Conservation (phyloP, 2,113 vertebrate species). For the Phyllopteryx taeniolatus region DNA sequence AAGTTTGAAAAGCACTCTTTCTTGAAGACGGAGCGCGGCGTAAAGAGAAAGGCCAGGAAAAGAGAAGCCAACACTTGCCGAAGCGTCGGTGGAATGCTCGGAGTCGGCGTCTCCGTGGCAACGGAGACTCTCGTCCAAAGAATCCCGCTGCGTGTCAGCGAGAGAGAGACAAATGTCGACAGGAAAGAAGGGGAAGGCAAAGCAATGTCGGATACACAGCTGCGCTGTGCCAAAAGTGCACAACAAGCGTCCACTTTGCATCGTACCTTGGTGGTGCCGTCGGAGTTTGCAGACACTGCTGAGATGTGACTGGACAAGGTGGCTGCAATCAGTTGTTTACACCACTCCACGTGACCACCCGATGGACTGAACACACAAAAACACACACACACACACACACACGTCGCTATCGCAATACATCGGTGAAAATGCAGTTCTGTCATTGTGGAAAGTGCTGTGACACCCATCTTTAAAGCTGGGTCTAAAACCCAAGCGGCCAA, state of each 20-base stretch:
- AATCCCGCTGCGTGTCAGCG: slow-evolving; percentile 77
- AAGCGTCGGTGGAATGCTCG: slow-evolving; percentile 75
- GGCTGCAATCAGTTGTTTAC: slow-evolving; percentile 97
- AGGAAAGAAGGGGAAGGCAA: slow-evolving; percentile 17
- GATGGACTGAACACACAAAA: slow-evolving; percentile 81
- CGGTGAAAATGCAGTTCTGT: too few species aligned
- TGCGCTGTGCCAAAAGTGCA: not conserved
- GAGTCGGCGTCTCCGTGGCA: slow-evolving; percentile 79
- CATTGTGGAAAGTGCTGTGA: too few species aligned
- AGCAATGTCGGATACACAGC: not conserved
- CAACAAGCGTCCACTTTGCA: not conserved
- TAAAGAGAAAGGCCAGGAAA: slow-evolving; percentile 22
- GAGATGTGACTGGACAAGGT: slow-evolving; percentile 96
- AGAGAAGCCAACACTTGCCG: slow-evolving; percentile 80
- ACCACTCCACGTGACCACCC: slow-evolving; percentile 97
- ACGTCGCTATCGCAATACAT: too few species aligned
- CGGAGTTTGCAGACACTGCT: slow-evolving; percentile 60
- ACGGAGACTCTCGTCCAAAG: slow-evolving; percentile 78
- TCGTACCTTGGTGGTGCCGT: slow-evolving; percentile 74
- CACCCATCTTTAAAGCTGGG: too few species aligned
- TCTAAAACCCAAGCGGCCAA: too few species aligned
- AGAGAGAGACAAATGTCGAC: not conserved
- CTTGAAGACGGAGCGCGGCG: not conserved
- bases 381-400: too few species aligned
- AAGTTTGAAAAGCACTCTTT: not conserved